phyloP scores from a whole-genome alignment of 1,140 invertebrate species.

The Caenorhabditis elegans region WBcel235 BX284606.5:9081001-9081500 shows the following conservation, averaged over 20 bases:
- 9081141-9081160: constrained; percentile 18
- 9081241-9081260: too few relatives aligned
- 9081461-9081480: neutral
- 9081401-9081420: constrained; percentile 27
- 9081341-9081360: constrained; percentile 26
- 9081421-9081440: constrained; percentile 9
- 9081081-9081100: neutral
- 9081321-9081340: neutral
- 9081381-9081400: neutral
- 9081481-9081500: constrained; percentile 11
- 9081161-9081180: neutral
- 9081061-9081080: neutral
- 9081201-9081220: too few relatives aligned
- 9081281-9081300: too few relatives aligned
- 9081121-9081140: constrained; percentile 28
- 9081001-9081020: neutral
- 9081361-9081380: neutral
- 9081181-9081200: neutral
- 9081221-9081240: too few relatives aligned
- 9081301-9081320: too few relatives aligned
- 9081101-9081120: constrained; percentile 27
- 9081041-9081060: neutral
- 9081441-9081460: neutral
- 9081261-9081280: too few relatives aligned
- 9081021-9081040: constrained; percentile 1